A percentile compares a stretch with the other conserved stretches of the same genome.
phyloP scores from a whole-genome alignment of 2,888 invertebrate genomes.

The Ormyrus thymus region DNA sequence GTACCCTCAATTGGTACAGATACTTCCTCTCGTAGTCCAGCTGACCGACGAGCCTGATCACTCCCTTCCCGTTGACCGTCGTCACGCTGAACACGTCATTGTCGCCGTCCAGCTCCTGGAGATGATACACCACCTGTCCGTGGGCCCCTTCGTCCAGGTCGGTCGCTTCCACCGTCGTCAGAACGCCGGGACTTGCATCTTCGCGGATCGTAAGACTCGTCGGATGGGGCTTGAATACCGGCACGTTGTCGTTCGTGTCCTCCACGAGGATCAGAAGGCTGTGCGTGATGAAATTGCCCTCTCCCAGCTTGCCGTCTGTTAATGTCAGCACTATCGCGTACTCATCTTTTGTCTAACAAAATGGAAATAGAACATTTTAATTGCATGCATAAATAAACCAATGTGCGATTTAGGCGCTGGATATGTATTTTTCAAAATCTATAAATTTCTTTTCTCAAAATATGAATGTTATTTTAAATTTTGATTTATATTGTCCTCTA shows the following conservation, averaged over 20 bases:
- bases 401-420: not conserved
- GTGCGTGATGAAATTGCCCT: slow-evolving; percentile 92
- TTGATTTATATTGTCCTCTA: not conserved
- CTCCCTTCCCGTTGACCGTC: slow-evolving; percentile 90
- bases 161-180: slow-evolving; percentile 89
- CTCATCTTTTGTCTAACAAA: slow-evolving; percentile 85
- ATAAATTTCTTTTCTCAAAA: not conserved
- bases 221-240: slow-evolving; percentile 90
- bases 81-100: slow-evolving; percentile 86
- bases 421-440: not conserved
- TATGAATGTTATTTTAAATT: slow-evolving; percentile 24
- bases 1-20: slow-evolving; percentile 87
- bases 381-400: too few species aligned
- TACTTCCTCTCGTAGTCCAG: slow-evolving; percentile 92
- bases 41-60: slow-evolving; percentile 84
- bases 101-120: slow-evolving; percentile 89
- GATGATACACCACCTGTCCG: slow-evolving; percentile 91
- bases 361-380: too few species aligned
- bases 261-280: slow-evolving; percentile 91
- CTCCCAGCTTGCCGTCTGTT: slow-evolving; percentile 90
- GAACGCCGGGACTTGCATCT: slow-evolving; percentile 84
- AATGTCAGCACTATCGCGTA: slow-evolving; percentile 91
- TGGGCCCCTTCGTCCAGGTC: slow-evolving; percentile 94
- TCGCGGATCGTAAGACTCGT: slow-evolving; percentile 88
- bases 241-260: slow-evolving; percentile 94